Evolutionary conservation across 2,888 invertebrate genomes (phyloP), one percentile per base, ranked within the genome.

Genomic region (Strigamia maritima): DNA sequence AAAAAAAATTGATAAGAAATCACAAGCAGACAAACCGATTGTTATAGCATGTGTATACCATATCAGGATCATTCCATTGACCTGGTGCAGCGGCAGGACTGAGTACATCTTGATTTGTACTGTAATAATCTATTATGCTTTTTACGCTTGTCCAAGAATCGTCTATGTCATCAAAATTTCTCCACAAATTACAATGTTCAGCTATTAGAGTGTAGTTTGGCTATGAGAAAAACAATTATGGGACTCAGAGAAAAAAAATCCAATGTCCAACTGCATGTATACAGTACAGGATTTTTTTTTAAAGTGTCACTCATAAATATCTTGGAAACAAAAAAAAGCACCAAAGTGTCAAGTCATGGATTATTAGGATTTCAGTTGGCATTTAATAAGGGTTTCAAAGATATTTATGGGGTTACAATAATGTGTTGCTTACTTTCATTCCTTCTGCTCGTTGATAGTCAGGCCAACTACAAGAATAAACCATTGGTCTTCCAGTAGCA

Each of bases 1-100:
- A 80, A 77, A 54, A 60, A 6, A 35, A 75, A 26, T n/a, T 1
- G 16, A 6, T 70, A 2, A n/a, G n/a, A 26, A 31, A 4, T 31
- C 2, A 2, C 7, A 31, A 31, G 31, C 2, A 31, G 7, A 31
- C 7, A 31, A 31, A 70, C 28, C n/a, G n/a, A n/a, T n/a, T n/a
- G n/a, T n/a, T n/a, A 14, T 8, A 49, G 3, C 2, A 49, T 6
- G 3, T 49, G 49, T 60, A 82, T 83, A 97, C 94, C 97, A 97
- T 97, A 85, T 97, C 97, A 28, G 97, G 97, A 88, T 98, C 97
- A 87, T 97, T 98, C 94, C 95, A 98, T 84, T 95, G 94, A 10
- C 97, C 97, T 1, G 97, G 97, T 3, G 97, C 97, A 38, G 96
- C 95, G 85, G 94, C 93, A 44, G 94, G 92, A 81, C 94, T 93